Conservation (phyloP, 2,888 invertebrate genomes). For the Chymomyza fuscimana region DNA sequence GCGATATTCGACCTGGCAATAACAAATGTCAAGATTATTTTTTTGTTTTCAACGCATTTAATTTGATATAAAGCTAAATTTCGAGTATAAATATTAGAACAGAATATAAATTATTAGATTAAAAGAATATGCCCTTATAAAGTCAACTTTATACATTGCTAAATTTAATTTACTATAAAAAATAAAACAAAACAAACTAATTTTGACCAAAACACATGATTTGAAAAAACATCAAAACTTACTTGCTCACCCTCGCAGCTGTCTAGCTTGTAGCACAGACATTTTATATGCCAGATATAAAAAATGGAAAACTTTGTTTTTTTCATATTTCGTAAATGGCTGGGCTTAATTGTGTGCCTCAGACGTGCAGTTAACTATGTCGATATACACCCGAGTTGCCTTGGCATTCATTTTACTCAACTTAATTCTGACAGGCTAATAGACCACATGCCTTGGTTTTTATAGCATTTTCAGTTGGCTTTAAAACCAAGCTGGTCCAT, state of each 20-base stretch:
- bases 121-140: too few relatives aligned
- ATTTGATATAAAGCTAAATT: too few relatives aligned
- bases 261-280: slow-evolving; percentile 28
- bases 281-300: slow-evolving; percentile 4
- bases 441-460: slow-evolving; percentile 4
- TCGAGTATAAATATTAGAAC: too few relatives aligned
- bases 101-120: too few relatives aligned
- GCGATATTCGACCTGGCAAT: too few relatives aligned
- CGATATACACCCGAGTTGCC: not conserved
- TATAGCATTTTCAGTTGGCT: slow-evolving; percentile 19
- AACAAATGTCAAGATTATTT: too few relatives aligned
- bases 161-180: too few relatives aligned
- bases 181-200: too few relatives aligned
- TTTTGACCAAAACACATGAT: too few relatives aligned
- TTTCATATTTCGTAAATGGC: slow-evolving; percentile 51
- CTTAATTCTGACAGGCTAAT: not conserved
- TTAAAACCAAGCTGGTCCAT: slow-evolving; percentile 16
- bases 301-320: slow-evolving; percentile 33
- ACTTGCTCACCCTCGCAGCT: not conserved
- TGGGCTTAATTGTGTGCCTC: slow-evolving; percentile 43
- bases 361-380: not conserved
- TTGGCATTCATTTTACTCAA: slow-evolving; percentile 31
- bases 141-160: too few relatives aligned
- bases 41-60: too few relatives aligned
- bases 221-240: not conserved